Conservation (phyloP, 2,797 vertebrate genomes). For the Channa striata region DNA sequence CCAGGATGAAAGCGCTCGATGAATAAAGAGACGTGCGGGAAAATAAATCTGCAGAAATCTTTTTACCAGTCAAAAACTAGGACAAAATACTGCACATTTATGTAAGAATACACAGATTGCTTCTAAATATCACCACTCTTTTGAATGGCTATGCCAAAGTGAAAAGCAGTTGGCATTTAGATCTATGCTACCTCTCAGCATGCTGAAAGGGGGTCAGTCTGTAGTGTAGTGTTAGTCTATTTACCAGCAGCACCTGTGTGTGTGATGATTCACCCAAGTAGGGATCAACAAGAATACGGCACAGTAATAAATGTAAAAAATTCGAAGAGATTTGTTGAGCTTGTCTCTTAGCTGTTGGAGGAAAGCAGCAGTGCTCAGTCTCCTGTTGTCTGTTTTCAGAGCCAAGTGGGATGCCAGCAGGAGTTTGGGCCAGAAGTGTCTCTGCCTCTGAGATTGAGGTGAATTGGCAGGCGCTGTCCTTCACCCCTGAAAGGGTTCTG, state of each 20-base stretch:
- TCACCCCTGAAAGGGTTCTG: slow-evolving; percentile 91
- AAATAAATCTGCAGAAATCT: slow-evolving; percentile 20
- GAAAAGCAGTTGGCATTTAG: slow-evolving; percentile 69
- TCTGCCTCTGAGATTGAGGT: slow-evolving; percentile 93
- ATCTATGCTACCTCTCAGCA: slow-evolving; percentile 55
- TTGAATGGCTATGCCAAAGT: slow-evolving; percentile 49
- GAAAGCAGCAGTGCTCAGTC: slow-evolving; percentile 54
- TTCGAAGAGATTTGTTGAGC: slow-evolving; percentile 59
- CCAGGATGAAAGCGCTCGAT: slow-evolving; percentile 12
- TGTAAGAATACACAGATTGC: slow-evolving; percentile 39
- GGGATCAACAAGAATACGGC: slow-evolving; percentile 53
- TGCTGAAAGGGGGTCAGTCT: slow-evolving; percentile 50
- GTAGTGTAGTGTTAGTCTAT: slow-evolving; percentile 41
- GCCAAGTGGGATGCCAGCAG: slow-evolving; percentile 88
- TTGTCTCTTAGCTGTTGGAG: slow-evolving; percentile 47
- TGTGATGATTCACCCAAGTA: slow-evolving; percentile 66
- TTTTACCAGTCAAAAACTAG: slow-evolving; percentile 7
- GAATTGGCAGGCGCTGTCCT: slow-evolving; percentile 89
- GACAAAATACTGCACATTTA: slow-evolving; percentile 32
- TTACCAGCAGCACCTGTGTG: slow-evolving; percentile 58
- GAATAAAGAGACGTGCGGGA: slow-evolving; percentile 12
- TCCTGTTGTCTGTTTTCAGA: slow-evolving; percentile 85
- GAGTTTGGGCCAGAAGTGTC: slow-evolving; percentile 89
- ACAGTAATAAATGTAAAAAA: slow-evolving; percentile 61
- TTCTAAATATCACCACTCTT: slow-evolving; percentile 58